These are phyloP conservation scores for Myotis brandtii DNA, from an alignment of 2,113 vertebrate genomes.

Conservation along the genomic window DNA sequence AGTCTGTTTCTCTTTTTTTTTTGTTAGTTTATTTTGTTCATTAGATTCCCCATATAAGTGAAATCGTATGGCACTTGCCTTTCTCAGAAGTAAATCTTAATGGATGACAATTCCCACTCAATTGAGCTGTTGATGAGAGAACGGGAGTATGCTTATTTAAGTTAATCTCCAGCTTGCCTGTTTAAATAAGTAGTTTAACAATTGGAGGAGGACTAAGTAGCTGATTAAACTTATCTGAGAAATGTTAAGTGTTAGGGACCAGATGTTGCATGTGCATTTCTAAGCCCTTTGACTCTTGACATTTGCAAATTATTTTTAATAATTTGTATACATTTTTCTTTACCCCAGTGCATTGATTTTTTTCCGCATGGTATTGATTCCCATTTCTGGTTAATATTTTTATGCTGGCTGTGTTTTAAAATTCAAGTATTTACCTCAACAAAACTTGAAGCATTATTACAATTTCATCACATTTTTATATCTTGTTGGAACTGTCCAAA, in stretches of 20 bases:
- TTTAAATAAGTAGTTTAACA: conserved; percentile 72
- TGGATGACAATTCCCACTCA: neutral
- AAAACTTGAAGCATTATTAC: conserved; percentile 12
- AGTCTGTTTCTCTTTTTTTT: neutral
- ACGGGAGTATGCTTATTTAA: conserved; percentile 61
- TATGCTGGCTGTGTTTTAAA: conserved; percentile 34
- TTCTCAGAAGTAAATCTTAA: conserved; percentile 26
- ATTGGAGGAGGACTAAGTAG: conserved; percentile 58
- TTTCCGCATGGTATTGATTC: neutral
- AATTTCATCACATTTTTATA: conserved; percentile 52
- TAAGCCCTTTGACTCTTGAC: conserved; percentile 62
- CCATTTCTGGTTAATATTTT: conserved; percentile 31
- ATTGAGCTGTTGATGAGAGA: conserved; percentile 62
- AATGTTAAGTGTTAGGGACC: conserved; percentile 26
- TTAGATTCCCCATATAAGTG: neutral
- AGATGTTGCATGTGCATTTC: conserved; percentile 37
- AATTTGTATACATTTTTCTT: conserved; percentile 11
- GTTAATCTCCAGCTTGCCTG: conserved; percentile 58
- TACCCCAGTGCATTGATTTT: neutral
- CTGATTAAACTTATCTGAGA: conserved; percentile 68
- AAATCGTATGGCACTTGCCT: neutral
- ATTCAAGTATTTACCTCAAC: conserved; percentile 7
- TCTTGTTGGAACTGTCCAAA: neutral
- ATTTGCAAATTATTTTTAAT: conserved; percentile 59
- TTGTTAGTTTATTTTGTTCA: neutral